These are phyloP conservation scores for Ophion obscuratus DNA, from an alignment of 2,888 invertebrate genomes.

Conservation along the genomic window DNA sequence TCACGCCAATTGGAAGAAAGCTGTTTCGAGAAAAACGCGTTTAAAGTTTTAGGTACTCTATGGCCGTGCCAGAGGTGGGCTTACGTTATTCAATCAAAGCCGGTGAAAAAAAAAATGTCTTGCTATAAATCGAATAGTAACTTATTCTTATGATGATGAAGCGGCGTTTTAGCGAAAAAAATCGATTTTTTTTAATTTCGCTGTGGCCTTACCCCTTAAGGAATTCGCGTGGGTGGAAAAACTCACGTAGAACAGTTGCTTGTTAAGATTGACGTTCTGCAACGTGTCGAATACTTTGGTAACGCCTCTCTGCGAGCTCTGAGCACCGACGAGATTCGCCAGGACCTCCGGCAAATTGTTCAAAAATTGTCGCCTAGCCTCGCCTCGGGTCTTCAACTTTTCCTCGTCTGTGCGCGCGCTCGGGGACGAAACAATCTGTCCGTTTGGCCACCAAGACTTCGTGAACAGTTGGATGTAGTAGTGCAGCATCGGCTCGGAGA, in stretches of 20 bases:
- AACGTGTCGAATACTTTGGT: constrained; percentile 94
- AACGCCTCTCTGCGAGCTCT: constrained; percentile 93
- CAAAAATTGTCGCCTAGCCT: constrained; percentile 89
- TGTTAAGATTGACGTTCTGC: constrained; percentile 94
- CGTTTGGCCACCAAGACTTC: constrained; percentile 96
- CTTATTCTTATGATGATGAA: too few species aligned
- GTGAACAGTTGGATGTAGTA: constrained; percentile 93
- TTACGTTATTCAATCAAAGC: too few species aligned
- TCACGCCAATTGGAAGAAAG: too few species aligned
- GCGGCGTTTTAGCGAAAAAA: too few species aligned
- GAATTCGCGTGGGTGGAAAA: neutral
- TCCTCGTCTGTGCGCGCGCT: constrained; percentile 87
- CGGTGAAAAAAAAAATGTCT: too few species aligned
- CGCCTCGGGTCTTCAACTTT: constrained; percentile 88
- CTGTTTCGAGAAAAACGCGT: too few species aligned
- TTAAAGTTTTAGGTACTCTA: too few species aligned
- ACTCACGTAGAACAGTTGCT: constrained; percentile 96
- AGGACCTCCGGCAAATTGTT: constrained; percentile 92
- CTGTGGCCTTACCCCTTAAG: too few species aligned
- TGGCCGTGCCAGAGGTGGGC: too few species aligned
- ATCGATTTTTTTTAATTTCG: too few species aligned
- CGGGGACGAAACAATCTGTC: constrained; percentile 88
- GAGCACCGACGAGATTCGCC: constrained; percentile 93
- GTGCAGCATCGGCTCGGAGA: constrained; percentile 95
- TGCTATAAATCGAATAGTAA: too few species aligned